These are phyloP conservation scores for Pedionomus torquatus DNA, from an alignment of 2,113 vertebrate genomes.

Conservation along the genomic window DNA sequence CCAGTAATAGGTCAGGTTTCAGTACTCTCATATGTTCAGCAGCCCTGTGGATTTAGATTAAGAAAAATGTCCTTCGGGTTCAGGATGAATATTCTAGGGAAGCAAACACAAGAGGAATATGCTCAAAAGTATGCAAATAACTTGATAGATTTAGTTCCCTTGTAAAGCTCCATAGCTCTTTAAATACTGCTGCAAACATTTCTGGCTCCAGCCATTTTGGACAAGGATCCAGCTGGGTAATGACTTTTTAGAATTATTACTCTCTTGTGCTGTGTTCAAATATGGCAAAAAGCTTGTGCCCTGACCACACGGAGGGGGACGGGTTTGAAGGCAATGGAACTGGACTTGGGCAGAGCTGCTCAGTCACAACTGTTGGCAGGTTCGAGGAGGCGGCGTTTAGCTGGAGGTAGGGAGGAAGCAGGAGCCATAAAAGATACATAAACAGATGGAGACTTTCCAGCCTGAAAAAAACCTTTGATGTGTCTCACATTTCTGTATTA, in stretches of 20 bases:
- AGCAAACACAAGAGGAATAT: not conserved
- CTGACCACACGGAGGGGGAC: not conserved
- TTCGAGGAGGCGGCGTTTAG: not conserved
- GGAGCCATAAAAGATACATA: not conserved
- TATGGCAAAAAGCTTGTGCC: not conserved
- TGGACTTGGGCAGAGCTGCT: not conserved
- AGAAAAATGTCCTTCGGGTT: not conserved
- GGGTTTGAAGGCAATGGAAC: not conserved
- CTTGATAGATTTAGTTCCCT: not conserved
- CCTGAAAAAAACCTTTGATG: not conserved
- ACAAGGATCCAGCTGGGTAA: not conserved
- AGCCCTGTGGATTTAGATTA: not conserved
- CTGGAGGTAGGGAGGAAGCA: not conserved
- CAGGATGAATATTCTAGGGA: not conserved
- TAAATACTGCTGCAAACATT: not conserved
- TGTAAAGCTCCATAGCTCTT: not conserved
- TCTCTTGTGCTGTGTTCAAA: not conserved
- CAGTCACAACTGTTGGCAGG: not conserved
- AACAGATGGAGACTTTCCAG: not conserved
- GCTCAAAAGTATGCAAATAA: not conserved
- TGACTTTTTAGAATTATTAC: not conserved
- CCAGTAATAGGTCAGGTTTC: not conserved
- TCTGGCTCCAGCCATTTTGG: not conserved
- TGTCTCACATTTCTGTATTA: conserved; percentile 8
- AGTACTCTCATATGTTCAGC: fast-evolving